These are phyloP conservation scores for Pollenia amentaria DNA, from an alignment of 2,888 invertebrate species.

Conservation along the genomic window DNA sequence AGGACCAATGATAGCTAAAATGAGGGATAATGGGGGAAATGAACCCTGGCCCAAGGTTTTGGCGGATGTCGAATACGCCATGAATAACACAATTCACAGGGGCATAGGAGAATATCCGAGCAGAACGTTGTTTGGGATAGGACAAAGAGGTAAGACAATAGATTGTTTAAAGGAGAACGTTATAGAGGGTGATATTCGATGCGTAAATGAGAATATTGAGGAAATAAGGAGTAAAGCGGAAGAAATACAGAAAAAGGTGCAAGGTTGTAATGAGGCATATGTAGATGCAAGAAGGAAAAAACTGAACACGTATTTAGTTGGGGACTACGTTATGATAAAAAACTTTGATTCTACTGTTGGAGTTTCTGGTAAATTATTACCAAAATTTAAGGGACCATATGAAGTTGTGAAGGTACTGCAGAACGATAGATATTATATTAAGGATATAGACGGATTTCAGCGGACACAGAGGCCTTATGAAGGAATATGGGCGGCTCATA, in stretches of 20 bases:
- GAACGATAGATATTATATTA: constrained; percentile 29
- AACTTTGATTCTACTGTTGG: too few relatives aligned
- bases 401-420: too few relatives aligned
- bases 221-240: constrained; percentile 40
- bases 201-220: constrained; percentile 23
- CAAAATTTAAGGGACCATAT: too few relatives aligned
- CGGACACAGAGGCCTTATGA: constrained; percentile 26
- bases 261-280: constrained; percentile 44
- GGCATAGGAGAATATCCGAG: constrained; percentile 61
- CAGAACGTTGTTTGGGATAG: constrained; percentile 60
- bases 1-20: constrained; percentile 62
- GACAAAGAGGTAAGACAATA: constrained; percentile 56
- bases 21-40: constrained; percentile 34
- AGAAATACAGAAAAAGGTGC: constrained; percentile 51
- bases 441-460: constrained; percentile 47
- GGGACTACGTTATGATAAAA: too few relatives aligned
- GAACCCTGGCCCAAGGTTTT: constrained; percentile 44
- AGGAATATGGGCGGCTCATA: constrained; percentile 31
- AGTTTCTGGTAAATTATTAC: too few relatives aligned
- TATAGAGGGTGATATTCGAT: background rate
- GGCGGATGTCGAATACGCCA: constrained; percentile 51
- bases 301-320: too few relatives aligned
- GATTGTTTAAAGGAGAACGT: constrained; percentile 59
- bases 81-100: constrained; percentile 70
- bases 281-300: too few relatives aligned